Conservation (phyloP, 2,797 vertebrate species). For the Sebastes steindachneri region DNA sequence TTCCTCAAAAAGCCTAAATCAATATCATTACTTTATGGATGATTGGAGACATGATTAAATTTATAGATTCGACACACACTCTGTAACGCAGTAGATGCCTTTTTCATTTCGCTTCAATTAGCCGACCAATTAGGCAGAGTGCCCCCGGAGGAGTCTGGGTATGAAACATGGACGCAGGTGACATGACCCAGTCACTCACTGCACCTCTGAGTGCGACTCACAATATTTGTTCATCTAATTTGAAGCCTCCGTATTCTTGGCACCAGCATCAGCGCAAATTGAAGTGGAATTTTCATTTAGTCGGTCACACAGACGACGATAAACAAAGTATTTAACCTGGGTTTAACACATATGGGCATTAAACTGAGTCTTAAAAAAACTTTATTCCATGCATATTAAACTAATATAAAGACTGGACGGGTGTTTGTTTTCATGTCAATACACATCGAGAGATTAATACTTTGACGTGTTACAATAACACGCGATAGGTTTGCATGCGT, state of each 20-base stretch:
- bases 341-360: not conserved
- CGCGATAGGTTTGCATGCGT: not conserved
- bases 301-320: not conserved
- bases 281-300: slow-evolving; percentile 49
- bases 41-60: slow-evolving; percentile 69
- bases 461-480: not conserved
- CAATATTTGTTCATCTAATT: slow-evolving; percentile 60
- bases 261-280: slow-evolving; percentile 42
- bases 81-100: slow-evolving; percentile 35
- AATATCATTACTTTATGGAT: slow-evolving; percentile 61
- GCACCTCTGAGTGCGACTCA: slow-evolving; percentile 31
- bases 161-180: slow-evolving; percentile 48
- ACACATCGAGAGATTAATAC: slow-evolving; percentile 5
- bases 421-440: not conserved
- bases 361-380: not conserved
- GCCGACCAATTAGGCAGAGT: slow-evolving; percentile 73
- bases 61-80: slow-evolving; percentile 63
- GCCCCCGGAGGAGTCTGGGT: slow-evolving; percentile 33
- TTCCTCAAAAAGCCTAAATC: slow-evolving; percentile 50
- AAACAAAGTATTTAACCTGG: not conserved
- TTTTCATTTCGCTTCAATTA: slow-evolving; percentile 77
- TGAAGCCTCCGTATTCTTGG: slow-evolving; percentile 2
- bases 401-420: not conserved
- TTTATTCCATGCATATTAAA: not conserved
- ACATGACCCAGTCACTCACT: slow-evolving; percentile 33